Evolutionary conservation across 1,140 invertebrate genomes (phyloP).

Genomic region (Achroia grisella): DNA sequence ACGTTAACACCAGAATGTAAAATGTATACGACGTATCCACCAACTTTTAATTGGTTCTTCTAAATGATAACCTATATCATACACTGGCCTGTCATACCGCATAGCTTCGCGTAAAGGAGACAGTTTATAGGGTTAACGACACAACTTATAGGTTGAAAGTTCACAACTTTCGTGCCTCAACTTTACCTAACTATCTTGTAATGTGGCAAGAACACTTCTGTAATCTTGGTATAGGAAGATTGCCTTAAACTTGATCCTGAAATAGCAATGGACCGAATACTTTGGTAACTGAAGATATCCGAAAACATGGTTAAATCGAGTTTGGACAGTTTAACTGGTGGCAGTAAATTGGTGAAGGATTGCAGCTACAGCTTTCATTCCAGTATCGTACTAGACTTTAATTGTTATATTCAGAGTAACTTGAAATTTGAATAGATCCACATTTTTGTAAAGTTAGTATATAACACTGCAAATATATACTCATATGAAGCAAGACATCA

Average conservation of each 20-base stretch:
- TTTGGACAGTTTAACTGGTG: background rate
- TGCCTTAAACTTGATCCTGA: background rate
- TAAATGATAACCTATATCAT: slow-evolving; percentile 3
- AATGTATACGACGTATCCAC: background rate
- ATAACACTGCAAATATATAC: too few species aligned
- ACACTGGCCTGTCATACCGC: slow-evolving; percentile 3
- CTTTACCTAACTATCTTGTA: slow-evolving; percentile 28
- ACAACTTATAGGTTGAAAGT: slow-evolving; percentile 26
- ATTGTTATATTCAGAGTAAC: background rate
- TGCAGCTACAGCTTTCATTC: background rate
- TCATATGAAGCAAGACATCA: too few species aligned
- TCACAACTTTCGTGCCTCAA: slow-evolving; percentile 12
- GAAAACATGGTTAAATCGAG: too few species aligned
- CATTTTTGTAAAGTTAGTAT: too few species aligned
- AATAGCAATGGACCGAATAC: slow-evolving; percentile 7
- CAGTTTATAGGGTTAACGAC: slow-evolving; percentile 27
- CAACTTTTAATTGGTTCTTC: background rate
- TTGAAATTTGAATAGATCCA: too few species aligned
- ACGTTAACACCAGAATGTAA: background rate
- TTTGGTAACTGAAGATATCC: slow-evolving; percentile 10
- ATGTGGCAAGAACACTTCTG: slow-evolving; percentile 26
- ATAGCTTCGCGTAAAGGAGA: slow-evolving; percentile 11
- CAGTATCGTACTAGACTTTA: background rate
- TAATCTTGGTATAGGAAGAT: slow-evolving; percentile 13
- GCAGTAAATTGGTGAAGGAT: background rate